A percentile compares a stretch with the other conserved stretches of the same genome.
Evolutionary conservation across 2,113 vertebrate genomes (phyloP).

Genomic region (Pseudonaja textilis): DNA sequence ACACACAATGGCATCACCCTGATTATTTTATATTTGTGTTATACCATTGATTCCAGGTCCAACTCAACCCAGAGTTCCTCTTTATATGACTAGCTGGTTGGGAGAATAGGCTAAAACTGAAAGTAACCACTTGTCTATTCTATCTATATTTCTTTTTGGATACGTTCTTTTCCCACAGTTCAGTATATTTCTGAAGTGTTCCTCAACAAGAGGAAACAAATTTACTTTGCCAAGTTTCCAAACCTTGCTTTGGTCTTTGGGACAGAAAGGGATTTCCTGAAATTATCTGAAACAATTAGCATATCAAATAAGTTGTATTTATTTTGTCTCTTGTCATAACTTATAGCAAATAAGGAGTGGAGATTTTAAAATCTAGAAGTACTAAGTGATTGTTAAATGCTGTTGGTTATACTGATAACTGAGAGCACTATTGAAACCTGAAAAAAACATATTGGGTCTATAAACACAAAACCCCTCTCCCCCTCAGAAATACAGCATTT

Average conservation of each 20-base stretch:
- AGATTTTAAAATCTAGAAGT: not conserved
- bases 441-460: not conserved
- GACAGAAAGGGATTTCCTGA: constrained; percentile 33
- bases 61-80: not conserved
- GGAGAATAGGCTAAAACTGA: not conserved
- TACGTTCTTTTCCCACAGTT: not conserved
- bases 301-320: not conserved
- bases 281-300: not conserved
- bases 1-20: not conserved
- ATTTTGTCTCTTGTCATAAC: not conserved
- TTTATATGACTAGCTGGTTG: not conserved
- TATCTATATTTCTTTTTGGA: not conserved
- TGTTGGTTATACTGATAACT: not conserved
- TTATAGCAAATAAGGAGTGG: not conserved
- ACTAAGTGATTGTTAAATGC: not conserved
- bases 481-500: not conserved
- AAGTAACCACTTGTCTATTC: not conserved
- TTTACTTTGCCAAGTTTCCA: constrained; percentile 14
- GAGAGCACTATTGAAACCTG: not conserved
- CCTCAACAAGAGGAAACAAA: not conserved
- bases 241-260: not conserved
- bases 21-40: not conserved
- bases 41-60: too few species aligned
- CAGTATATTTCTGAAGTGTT: not conserved
- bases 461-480: not conserved